Base-by-base conservation (phyloP, 2,113 vertebrate genomes). In the Sapayoa aenigma region DNA sequence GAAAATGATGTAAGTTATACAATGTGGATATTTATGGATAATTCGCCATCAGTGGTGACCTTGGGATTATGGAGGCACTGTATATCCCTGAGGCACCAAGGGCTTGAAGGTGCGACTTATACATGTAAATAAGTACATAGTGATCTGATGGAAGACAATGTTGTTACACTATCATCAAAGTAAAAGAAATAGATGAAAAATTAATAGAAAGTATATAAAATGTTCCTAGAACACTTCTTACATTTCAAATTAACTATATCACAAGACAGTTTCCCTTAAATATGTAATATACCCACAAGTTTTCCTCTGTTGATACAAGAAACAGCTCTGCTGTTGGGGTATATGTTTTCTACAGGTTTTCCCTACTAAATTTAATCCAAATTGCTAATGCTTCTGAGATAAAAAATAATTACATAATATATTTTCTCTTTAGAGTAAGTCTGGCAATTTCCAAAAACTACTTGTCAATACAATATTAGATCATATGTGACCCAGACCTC, bases 391-490 rank as follows among this genome's bases (percentile, higher is more conserved):
- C 11, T 95, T 87, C 87, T 90, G 86, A 95, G 96, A 94, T 96
- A 95, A 96, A 89, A 94, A 95, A 67, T n/a, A 95, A 84, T 63
- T 93, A 71, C 85, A 93, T 94, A 95, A 95, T 95, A 91, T 30
- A 89, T 95, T 95, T 96, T 97, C 35, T 96, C 79, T 89, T 92
- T 93, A 79, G 62, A 62, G 69, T 88, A 94, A 95, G 74, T 97
- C 95, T 96, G 80, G 58, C 82, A 95, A 95, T 97, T 97, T 96
- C 93, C 95, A 97, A 95, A 96, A 96, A 63, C 83, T 88, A 31
- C 93, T 96, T 97, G 96, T 97, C 97, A 97, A 90, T 98, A 95
- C 84, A 96, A 55, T 19, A 84, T 91, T 90, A 92, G 89, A 89
- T 97, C 91, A 95, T 87, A 82, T 82, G 84, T 95, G 95, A 97